phyloP scores from a whole-genome alignment of 2,888 invertebrate species.

The Pollenia labialis region DNA sequence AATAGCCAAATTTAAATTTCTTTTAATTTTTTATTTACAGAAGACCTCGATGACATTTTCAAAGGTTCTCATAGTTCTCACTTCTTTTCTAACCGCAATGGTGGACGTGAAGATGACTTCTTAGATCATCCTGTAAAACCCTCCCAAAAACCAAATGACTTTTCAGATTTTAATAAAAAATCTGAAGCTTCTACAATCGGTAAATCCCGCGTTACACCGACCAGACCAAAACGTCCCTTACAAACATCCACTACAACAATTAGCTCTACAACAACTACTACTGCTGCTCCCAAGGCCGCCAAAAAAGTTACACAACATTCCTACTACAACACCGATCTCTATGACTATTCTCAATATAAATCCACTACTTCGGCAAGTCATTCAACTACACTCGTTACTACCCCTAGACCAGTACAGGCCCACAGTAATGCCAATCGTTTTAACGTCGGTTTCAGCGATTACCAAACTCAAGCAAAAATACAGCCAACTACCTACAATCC shows the following conservation, averaged over 20 bases:
- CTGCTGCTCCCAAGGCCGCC: conserved; percentile 73
- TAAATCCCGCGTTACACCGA: conserved; percentile 77
- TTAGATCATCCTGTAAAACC: conserved; percentile 82
- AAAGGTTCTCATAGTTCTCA: conserved; percentile 90
- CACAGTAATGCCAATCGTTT: conserved; percentile 76
- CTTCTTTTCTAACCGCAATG: conserved; percentile 88
- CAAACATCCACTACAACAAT: conserved; percentile 65
- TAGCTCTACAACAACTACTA: conserved; percentile 64
- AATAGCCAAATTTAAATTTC: conserved; percentile 22
- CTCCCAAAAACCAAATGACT: conserved; percentile 82
- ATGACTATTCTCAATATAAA: conserved; percentile 75
- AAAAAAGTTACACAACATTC: conserved; percentile 82
- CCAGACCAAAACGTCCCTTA: conserved; percentile 76
- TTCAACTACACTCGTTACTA: conserved; percentile 51
- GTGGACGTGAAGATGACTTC: conserved; percentile 86
- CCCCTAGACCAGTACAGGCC: conserved; percentile 47
- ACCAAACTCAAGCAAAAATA: conserved; percentile 81
- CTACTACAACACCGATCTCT: conserved; percentile 81
- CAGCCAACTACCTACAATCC: conserved; percentile 83
- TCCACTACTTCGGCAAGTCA: conserved; percentile 78
- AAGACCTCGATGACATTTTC: conserved; percentile 86
- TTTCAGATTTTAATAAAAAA: conserved; percentile 81
- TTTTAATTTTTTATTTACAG: conserved; percentile 74
- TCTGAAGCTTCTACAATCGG: conserved; percentile 76
- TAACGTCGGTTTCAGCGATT: conserved; percentile 78